Conservation (phyloP, 2,113 vertebrate genomes). For the Paradisaea rubra region DNA sequence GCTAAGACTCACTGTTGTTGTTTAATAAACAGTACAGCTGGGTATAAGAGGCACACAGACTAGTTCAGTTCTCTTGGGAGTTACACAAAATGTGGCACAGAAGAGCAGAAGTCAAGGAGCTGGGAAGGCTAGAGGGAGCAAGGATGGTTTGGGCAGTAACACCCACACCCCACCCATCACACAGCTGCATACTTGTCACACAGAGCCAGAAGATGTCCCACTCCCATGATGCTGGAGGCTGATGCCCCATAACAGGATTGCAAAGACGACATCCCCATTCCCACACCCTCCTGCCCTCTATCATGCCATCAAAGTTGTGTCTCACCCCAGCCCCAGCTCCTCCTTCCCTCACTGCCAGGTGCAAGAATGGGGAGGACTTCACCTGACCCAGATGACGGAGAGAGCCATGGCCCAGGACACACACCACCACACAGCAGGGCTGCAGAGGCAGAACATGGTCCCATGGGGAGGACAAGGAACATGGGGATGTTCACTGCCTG, state of each 20-base stretch:
- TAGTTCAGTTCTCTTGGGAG: constrained; percentile 32
- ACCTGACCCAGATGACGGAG: neutral
- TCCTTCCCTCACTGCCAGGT: neutral
- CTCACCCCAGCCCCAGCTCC: neutral
- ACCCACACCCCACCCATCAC: neutral
- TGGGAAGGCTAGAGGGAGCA: neutral
- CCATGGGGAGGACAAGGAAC: accelerated
- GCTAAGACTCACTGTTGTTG: neutral
- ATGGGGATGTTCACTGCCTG: neutral
- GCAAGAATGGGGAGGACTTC: neutral
- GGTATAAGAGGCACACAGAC: constrained; percentile 24
- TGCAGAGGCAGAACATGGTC: neutral
- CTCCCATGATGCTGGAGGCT: neutral
- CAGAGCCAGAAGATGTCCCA: neutral
- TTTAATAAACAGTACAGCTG: constrained; percentile 38
- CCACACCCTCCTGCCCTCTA: neutral
- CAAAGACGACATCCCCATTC: neutral
- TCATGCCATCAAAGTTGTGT: accelerated
- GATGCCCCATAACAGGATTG: neutral
- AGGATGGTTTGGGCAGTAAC: neutral
- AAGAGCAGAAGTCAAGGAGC: neutral
- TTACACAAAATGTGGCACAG: neutral
- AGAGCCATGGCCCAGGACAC: neutral
- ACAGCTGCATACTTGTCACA: neutral
- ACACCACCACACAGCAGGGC: neutral